Evolutionary conservation across 2,888 invertebrate genomes (phyloP).

Genomic region (Heliconius sara): DNA sequence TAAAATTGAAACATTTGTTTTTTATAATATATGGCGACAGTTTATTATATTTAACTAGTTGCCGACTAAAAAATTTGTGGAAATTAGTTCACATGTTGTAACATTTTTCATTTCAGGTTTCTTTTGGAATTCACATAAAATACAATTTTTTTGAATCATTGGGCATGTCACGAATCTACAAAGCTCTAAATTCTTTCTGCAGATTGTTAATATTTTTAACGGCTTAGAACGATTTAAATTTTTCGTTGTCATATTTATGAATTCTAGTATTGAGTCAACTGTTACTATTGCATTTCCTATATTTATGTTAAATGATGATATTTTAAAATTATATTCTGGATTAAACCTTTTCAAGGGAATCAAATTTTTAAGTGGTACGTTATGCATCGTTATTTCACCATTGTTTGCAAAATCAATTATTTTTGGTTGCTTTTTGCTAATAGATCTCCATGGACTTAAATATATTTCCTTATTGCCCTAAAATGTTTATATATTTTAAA

Average conservation of each 20-base stretch:
- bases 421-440: conserved; percentile 52
- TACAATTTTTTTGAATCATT: conserved; percentile 57
- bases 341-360: conserved; percentile 46
- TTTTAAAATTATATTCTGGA: conserved; percentile 40
- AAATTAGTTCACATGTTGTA: conserved; percentile 56
- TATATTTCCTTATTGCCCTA: conserved; percentile 48
- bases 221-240: conserved; percentile 38
- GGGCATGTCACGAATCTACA: conserved; percentile 69
- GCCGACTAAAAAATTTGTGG: conserved; percentile 53
- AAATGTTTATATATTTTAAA: not conserved
- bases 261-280: conserved; percentile 40
- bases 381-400: conserved; percentile 54
- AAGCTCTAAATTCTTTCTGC: conserved; percentile 52
- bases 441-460: conserved; percentile 64
- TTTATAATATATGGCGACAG: not conserved
- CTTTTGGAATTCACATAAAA: conserved; percentile 62
- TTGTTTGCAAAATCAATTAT: conserved; percentile 59
- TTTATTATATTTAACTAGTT: not conserved
- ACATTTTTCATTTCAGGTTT: conserved; percentile 45
- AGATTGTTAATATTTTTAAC: conserved; percentile 62
- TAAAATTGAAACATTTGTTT: not conserved
- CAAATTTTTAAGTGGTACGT: conserved; percentile 47
- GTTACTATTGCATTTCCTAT: conserved; percentile 36
- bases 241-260: conserved; percentile 42
- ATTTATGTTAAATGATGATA: conserved; percentile 16